A percentile compares a stretch with the other conserved stretches of the same genome.
These are phyloP conservation scores for Erythrocebus patas DNA, from an alignment of 2,113 vertebrate genomes.

Conservation along the genomic window DNA sequence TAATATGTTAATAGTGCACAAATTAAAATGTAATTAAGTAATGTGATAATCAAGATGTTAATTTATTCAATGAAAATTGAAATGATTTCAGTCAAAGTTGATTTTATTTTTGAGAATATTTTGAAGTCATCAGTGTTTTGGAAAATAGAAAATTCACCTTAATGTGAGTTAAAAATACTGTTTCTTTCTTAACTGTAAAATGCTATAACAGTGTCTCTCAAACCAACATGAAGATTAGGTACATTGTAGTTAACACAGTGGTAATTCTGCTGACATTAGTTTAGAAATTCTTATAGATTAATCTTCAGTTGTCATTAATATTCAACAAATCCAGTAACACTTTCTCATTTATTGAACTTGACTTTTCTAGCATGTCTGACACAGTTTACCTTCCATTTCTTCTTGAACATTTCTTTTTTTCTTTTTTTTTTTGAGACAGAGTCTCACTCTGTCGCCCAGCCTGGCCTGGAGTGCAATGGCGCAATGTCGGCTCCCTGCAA, in stretches of 20 bases:
- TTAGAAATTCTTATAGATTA: not conserved
- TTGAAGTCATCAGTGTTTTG: not conserved
- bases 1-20: not conserved
- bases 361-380: not conserved
- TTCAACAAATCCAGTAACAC: not conserved
- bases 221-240: not conserved
- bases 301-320: not conserved
- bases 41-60: slow-evolving; percentile 17
- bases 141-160: slow-evolving; percentile 15
- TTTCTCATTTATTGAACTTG: not conserved
- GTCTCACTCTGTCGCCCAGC: too few relatives aligned
- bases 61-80: not conserved
- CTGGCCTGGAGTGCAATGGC: too few relatives aligned
- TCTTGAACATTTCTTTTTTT: not conserved
- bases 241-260: not conserved
- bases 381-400: not conserved
- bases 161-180: not conserved
- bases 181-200: not conserved
- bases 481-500: too few relatives aligned
- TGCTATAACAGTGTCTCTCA: not conserved
- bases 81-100: not conserved
- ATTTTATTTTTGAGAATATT: slow-evolving; percentile 37
- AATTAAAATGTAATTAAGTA: not conserved
- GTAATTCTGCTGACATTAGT: not conserved
- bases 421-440: too few relatives aligned